Evolutionary conservation across 2,888 invertebrate species (phyloP), one percentile per base, ranked within the genome.

Genomic region (Epinotia nisella): DNA sequence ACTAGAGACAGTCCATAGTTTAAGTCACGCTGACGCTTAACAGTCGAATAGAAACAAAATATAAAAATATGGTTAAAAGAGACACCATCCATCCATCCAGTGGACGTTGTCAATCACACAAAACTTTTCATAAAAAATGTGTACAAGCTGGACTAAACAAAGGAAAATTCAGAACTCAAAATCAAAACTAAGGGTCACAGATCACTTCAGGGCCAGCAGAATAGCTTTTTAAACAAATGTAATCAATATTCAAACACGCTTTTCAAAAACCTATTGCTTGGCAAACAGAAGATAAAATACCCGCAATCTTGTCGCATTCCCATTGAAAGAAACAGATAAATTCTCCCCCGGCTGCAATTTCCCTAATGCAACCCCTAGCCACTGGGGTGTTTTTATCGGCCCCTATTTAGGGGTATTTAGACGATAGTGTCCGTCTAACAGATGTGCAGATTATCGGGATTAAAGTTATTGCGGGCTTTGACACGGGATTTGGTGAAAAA

Each of bases 321-420:
- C 60, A 62, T 45, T n/a, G 56, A 70, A 49, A 56, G 56, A 64
- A 70, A 41, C 62, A 17, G 45, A 49, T 51, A 70, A 51, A 45
- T 56, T 74, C 29, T 51, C 29, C 66, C 76, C 58, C 70, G 24
- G 39, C 13, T 71, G 66, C 71, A 71, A 71, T 71, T 67, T 29
- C 60, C 70, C 24, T 70, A 71, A 71, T 71, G 66, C 71, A 71
- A 67, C 65, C 70, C 70, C 61, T 64, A 41, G 66, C 45, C 66
- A 10, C 61, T 29, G 10, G 58, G 70, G 49, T 19, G 71, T 71
- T 70, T 59, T 66, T 71, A 71, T 71, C 71, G 41, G 21, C 59
- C 71, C 71, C 66, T 66, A 65, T 66, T 70, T 71, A 45, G 60
- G 71, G 71, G 66, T 59, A 51, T 71, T 71, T 65, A 65, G 71